A percentile compares a stretch with the other conserved stretches of the same genome.
Conservation (phyloP, 1,140 invertebrate species). For the Mamestra configurata region DNA sequence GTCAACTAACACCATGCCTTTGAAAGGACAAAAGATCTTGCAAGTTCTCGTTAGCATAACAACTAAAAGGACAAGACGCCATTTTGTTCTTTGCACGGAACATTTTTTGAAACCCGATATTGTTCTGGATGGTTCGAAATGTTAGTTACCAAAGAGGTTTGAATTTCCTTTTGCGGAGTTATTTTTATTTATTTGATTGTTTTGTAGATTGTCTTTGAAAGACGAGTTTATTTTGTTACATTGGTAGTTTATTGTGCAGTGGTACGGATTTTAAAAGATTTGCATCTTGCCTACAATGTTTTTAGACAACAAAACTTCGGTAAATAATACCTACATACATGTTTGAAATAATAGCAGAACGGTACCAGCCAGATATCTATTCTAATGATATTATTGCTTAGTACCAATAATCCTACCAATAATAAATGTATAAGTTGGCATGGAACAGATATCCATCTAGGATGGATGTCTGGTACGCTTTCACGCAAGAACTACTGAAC, state of each 20-base stretch:
- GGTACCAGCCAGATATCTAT: too few relatives aligned
- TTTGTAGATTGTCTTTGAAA: neutral
- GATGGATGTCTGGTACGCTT: too few relatives aligned
- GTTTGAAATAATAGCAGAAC: too few relatives aligned
- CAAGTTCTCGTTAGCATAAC: constrained; percentile 11
- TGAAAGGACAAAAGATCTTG: constrained; percentile 8
- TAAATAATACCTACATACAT: too few relatives aligned
- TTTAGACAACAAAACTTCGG: too few relatives aligned
- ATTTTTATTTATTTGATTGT: neutral
- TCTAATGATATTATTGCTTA: too few relatives aligned
- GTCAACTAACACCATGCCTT: neutral
- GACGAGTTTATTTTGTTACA: neutral
- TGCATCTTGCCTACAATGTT: too few relatives aligned
- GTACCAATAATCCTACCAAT: too few relatives aligned
- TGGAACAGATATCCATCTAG: too few relatives aligned
- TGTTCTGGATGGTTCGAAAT: neutral
- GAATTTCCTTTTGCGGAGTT: neutral
- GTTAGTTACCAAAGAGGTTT: neutral
- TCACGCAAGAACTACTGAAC: too few relatives aligned
- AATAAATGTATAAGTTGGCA: too few relatives aligned
- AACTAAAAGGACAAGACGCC: neutral
- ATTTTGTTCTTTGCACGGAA: neutral
- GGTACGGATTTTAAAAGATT: too few relatives aligned
- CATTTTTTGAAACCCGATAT: constrained; percentile 14
- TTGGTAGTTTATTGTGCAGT: neutral